Conservation (phyloP, 1,140 invertebrate species). For the Linepithema humile region DNA sequence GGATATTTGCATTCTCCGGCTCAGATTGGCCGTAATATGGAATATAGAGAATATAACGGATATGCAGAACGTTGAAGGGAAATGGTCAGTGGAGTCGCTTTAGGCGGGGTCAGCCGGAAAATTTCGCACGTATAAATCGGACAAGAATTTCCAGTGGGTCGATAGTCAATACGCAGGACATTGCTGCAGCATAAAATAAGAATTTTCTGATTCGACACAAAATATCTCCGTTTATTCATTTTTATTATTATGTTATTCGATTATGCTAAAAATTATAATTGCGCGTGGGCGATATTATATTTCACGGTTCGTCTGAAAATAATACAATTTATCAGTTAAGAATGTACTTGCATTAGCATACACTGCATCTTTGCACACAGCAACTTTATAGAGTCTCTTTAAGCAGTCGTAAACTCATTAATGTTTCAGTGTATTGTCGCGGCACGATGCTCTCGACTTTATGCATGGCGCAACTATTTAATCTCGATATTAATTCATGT, state of each 20-base stretch:
- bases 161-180: slow-evolving; percentile 1
- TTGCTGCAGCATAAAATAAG: slow-evolving; percentile 14
- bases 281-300: neutral
- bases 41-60: slow-evolving; percentile 60
- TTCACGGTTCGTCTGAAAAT: neutral
- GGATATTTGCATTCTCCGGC: slow-evolving; percentile 64
- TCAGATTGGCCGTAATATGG: slow-evolving; percentile 61
- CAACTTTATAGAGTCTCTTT: neutral
- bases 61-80: slow-evolving; percentile 26
- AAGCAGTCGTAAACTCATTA: slow-evolving; percentile 34
- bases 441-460: neutral
- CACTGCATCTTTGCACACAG: neutral
- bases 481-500: slow-evolving; percentile 59
- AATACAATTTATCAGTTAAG: neutral
- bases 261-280: slow-evolving; percentile 16
- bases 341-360: too few relatives aligned
- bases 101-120: slow-evolving; percentile 42
- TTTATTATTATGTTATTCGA: neutral
- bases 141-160: slow-evolving; percentile 40
- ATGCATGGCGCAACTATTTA: slow-evolving; percentile 30
- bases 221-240: slow-evolving; percentile 6
- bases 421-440: neutral
- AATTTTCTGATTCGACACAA: slow-evolving; percentile 8
- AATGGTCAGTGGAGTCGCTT: slow-evolving; percentile 25
- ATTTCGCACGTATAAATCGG: slow-evolving; percentile 61